phyloP scores from a whole-genome alignment of 2,888 invertebrate species.

The Oscheius sp. region DNA sequence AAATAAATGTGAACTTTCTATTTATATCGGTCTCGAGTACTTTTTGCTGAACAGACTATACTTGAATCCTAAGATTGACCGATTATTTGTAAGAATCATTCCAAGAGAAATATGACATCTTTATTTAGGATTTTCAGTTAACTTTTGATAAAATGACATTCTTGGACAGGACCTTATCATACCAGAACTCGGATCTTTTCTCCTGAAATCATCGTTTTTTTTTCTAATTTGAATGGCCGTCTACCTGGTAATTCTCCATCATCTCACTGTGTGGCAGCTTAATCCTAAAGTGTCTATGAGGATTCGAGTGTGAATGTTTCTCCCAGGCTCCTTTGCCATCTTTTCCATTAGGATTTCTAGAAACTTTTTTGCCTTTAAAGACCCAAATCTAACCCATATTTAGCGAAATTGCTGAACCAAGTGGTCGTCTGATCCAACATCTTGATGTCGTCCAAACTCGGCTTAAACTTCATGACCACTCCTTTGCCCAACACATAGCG shows the following conservation, averaged over 20 bases:
- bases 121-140: no score
- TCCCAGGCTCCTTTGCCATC: conserved; percentile 1
- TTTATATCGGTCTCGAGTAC: no score
- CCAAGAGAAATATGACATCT: no score
- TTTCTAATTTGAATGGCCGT: background rate
- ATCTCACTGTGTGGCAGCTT: background rate
- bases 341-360: conserved; percentile 20
- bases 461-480: conserved; percentile 52
- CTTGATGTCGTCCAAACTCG: conserved; percentile 48
- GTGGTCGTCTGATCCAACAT: conserved; percentile 56
- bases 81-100: no score
- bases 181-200: conserved; percentile 6
- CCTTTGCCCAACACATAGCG: conserved; percentile 57
- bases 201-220: background rate
- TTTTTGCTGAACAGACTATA: no score
- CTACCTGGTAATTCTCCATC: conserved; percentile 13
- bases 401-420: conserved; percentile 58
- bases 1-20: no score
- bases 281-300: background rate
- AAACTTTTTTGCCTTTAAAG: background rate
- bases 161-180: background rate
- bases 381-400: conserved; percentile 44
- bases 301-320: background rate
- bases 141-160: background rate
- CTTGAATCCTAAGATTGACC: no score